Conservation (phyloP, 1,140 invertebrate genomes). For the Ctenoplectra terminalis region DNA sequence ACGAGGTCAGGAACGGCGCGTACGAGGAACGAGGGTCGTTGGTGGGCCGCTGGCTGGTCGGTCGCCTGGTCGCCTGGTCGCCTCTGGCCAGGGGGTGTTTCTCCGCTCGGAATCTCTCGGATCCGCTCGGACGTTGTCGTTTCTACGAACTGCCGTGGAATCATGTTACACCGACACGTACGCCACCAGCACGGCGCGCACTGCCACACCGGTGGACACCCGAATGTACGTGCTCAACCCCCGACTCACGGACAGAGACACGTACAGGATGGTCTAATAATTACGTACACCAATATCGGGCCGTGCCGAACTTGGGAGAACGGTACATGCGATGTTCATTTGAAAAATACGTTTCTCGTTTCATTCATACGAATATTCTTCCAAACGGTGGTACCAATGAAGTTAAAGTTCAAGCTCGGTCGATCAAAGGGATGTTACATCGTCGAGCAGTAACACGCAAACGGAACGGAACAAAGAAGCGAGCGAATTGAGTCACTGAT, state of each 20-base stretch:
- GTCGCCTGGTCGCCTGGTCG: conserved; percentile 24
- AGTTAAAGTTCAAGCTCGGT: too few species aligned
- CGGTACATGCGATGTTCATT: conserved; percentile 18
- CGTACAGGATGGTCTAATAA: conserved; percentile 39
- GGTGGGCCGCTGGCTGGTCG: conserved; percentile 41
- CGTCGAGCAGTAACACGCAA: too few species aligned
- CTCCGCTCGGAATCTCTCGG: conserved; percentile 66
- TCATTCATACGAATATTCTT: neutral
- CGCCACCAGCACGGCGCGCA: conserved; percentile 16
- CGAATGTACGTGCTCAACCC: conserved; percentile 32
- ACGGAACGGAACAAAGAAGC: too few species aligned
- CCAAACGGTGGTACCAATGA: too few species aligned
- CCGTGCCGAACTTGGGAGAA: neutral
- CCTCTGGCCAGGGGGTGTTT: conserved; percentile 48
- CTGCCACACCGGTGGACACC: neutral
- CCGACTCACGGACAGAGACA: neutral
- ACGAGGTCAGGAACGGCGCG: conserved; percentile 80
- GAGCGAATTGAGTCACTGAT: too few species aligned
- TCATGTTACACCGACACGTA: conserved; percentile 52
- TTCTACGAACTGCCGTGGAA: conserved; percentile 41
- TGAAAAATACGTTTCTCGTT: neutral
- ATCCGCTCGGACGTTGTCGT: conserved; percentile 58
- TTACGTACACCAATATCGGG: conserved; percentile 15
- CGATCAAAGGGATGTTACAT: too few species aligned
- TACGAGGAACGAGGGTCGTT: conserved; percentile 61